A percentile compares a stretch with the other conserved stretches of the same genome.
phyloP scores from a whole-genome alignment of 1,140 invertebrate genomes.

The Matsumurasca onukii region DNA sequence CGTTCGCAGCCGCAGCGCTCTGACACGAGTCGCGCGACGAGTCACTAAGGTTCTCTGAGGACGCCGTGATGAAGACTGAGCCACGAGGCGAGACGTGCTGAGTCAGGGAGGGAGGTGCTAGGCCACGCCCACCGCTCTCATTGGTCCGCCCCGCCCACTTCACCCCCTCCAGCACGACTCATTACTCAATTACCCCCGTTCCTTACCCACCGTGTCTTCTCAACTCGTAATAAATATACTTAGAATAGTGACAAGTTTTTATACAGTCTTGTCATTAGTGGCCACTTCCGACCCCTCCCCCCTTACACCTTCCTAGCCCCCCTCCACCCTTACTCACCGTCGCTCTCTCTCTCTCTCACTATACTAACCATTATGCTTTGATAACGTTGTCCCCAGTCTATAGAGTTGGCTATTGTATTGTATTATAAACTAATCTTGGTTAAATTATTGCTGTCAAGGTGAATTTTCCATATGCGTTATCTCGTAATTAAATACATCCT shows the following conservation, averaged over 20 bases:
- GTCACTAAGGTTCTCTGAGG: constrained; percentile 31
- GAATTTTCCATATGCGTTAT: no score
- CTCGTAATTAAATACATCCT: no score
- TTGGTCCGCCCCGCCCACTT: constrained; percentile 7
- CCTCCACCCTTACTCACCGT: neutral
- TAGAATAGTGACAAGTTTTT: constrained; percentile 31
- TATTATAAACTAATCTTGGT: neutral
- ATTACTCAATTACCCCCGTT: constrained; percentile 31
- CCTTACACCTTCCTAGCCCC: constrained; percentile 2
- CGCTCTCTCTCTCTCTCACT: no score
- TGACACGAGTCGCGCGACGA: constrained; percentile 28
- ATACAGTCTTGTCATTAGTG: constrained; percentile 27
- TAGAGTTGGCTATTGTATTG: neutral
- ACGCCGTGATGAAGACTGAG: constrained; percentile 24
- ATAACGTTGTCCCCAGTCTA: constrained; percentile 6
- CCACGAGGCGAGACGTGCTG: neutral
- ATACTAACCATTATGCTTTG: constrained; percentile 13
- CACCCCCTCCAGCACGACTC: constrained; percentile 7
- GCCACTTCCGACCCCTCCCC: constrained; percentile 21
- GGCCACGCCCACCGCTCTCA: constrained; percentile 13
- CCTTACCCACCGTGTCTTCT: constrained; percentile 19
- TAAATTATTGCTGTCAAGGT: neutral
- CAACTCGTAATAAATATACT: constrained; percentile 28
- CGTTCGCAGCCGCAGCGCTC: constrained; percentile 33
- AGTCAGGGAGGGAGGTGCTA: neutral